Conservation (phyloP, 2,888 invertebrate species). For the Augiades crinisus region DNA sequence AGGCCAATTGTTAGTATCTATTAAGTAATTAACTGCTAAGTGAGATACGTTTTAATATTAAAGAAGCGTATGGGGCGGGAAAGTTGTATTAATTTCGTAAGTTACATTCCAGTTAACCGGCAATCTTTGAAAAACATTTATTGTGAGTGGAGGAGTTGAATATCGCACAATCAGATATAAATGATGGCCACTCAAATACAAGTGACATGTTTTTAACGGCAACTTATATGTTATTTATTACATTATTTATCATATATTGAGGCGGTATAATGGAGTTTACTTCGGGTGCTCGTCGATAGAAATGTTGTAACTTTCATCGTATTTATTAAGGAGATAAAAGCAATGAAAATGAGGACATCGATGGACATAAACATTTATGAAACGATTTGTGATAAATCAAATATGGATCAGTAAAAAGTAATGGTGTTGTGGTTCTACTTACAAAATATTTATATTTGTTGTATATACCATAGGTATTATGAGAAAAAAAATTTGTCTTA, state of each 20-base stretch:
- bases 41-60: no score
- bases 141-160: no score
- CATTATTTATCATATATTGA: constrained; percentile 36
- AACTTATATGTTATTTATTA: constrained; percentile 39
- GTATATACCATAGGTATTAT: no score
- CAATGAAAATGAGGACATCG: constrained; percentile 9
- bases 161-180: constrained; percentile 13
- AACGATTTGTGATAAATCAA: constrained; percentile 15
- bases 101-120: no score
- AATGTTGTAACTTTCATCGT: constrained; percentile 5
- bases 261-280: constrained; percentile 34
- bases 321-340: constrained; percentile 12
- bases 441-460: no score
- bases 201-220: constrained; percentile 32
- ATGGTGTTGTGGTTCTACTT: constrained; percentile 1
- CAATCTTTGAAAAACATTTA: no score
- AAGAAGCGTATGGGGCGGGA: no score
- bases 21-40: no score
- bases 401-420: constrained; percentile 5
- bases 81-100: no score
- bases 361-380: constrained; percentile 19
- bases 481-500: no score
- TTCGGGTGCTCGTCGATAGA: constrained; percentile 6
- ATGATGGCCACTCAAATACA: constrained; percentile 19
- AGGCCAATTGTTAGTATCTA: no score